Conservation (phyloP, 2,113 vertebrate species). For the Petrocephalus microphthalmus region DNA sequence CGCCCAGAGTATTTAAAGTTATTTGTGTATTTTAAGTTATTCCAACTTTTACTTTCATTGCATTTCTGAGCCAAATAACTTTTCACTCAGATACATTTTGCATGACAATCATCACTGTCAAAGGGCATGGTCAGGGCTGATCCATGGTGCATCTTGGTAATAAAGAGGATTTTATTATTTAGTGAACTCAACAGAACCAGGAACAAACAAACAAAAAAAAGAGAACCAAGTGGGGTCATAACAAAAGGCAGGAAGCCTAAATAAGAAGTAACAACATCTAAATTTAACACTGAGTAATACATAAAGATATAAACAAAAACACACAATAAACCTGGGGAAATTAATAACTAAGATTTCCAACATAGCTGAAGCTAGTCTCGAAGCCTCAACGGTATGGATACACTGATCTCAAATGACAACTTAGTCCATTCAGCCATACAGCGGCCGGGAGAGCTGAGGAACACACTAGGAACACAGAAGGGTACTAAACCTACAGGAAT, state of each 20-base stretch:
- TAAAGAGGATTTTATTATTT: no score
- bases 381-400: not conserved
- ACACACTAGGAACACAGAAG: not conserved
- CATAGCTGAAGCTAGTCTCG: not conserved
- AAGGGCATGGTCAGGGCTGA: no score
- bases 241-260: not conserved
- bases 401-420: not conserved
- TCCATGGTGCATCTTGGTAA: no score
- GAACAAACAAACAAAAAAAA: not conserved
- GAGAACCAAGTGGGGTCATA: not conserved
- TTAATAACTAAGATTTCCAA: not conserved
- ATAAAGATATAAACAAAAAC: not conserved
- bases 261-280: not conserved
- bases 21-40: not conserved
- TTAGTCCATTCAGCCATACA: no score
- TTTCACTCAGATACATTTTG: no score
- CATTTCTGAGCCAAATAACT: no score
- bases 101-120: no score
- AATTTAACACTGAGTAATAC: not conserved
- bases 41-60: not conserved
- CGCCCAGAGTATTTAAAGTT: not conserved
- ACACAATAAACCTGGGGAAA: not conserved
- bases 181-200: no score
- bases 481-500: not conserved
- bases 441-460: not conserved